Percentiles rank a stretch among this genome's conserved stretches.
These are phyloP conservation scores for Anagrus nilaparvatae DNA, from an alignment of 1,140 invertebrate genomes.

Conservation along the genomic window DNA sequence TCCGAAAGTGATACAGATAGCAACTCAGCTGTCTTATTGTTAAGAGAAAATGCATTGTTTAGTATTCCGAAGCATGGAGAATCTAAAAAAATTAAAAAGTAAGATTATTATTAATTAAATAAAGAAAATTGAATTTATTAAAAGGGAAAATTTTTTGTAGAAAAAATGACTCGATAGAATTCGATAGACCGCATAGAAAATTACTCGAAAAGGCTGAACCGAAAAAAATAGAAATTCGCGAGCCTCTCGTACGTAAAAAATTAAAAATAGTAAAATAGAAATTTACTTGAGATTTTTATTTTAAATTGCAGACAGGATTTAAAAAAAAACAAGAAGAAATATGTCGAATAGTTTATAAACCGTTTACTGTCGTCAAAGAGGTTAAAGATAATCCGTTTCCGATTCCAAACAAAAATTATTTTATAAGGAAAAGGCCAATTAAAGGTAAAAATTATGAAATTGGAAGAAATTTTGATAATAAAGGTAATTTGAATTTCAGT, in stretches of 20 bases:
- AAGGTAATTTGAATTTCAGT: slow-evolving; percentile 12
- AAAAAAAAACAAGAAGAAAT: slow-evolving; percentile 19
- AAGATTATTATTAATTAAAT: neutral
- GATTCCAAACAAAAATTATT: slow-evolving; percentile 7
- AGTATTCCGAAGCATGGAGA: too few species aligned
- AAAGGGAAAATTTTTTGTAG: slow-evolving; percentile 2
- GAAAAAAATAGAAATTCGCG: slow-evolving; percentile 39
- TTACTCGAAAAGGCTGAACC: slow-evolving; percentile 46
- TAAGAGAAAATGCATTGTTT: too few species aligned
- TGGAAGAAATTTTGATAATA: neutral
- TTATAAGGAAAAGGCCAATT: slow-evolving; percentile 3
- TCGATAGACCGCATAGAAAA: slow-evolving; percentile 48
- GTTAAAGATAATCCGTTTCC: neutral
- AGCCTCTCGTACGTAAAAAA: slow-evolving; percentile 42
- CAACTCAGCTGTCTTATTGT: too few species aligned
- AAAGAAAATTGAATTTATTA: neutral
- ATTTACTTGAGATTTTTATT: neutral
- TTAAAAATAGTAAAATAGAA: neutral
- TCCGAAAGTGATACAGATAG: too few species aligned
- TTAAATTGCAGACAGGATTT: slow-evolving; percentile 21
- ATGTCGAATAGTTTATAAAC: slow-evolving; percentile 13
- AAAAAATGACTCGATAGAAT: slow-evolving; percentile 36
- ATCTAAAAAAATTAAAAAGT: too few species aligned
- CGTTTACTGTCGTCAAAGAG: slow-evolving; percentile 1
- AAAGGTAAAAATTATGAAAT: slow-evolving; percentile 7